A percentile compares a stretch with the other conserved stretches of the same genome.
Evolutionary conservation across 2,888 invertebrate species (phyloP).

Genomic region (Geotrupes spiniger): DNA sequence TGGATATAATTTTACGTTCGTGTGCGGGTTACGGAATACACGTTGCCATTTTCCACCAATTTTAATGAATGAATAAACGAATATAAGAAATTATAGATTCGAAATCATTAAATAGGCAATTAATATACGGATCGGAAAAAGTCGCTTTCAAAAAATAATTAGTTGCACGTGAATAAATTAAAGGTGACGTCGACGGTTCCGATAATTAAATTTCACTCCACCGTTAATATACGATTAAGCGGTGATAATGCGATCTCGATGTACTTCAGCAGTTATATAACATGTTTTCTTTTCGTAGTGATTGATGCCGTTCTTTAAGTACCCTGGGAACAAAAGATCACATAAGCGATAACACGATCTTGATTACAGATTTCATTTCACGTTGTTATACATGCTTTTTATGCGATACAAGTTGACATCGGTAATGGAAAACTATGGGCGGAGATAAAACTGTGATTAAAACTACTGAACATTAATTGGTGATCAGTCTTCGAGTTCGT

Average conservation of each 20-base stretch:
- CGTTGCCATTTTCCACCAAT: too few species aligned
- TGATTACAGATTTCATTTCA: slow-evolving; percentile 27
- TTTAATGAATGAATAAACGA: too few species aligned
- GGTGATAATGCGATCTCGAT: not conserved
- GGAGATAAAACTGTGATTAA: slow-evolving; percentile 12
- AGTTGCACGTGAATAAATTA: too few species aligned
- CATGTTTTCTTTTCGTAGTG: slow-evolving; percentile 22
- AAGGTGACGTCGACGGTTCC: too few species aligned
- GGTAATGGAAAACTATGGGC: slow-evolving; percentile 15
- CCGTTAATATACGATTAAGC: too few species aligned
- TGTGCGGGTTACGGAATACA: too few species aligned
- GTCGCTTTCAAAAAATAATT: too few species aligned
- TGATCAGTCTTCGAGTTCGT: not conserved
- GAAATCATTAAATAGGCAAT: too few species aligned
- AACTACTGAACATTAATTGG: slow-evolving; percentile 3
- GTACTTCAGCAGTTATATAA: slow-evolving; percentile 15
- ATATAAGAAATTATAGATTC: too few species aligned
- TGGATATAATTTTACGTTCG: too few species aligned
- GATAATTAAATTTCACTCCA: too few species aligned
- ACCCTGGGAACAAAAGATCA: slow-evolving; percentile 32
- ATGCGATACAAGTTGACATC: slow-evolving; percentile 13
- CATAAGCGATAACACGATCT: slow-evolving; percentile 28
- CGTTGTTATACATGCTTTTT: slow-evolving; percentile 18
- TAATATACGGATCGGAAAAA: too few species aligned
- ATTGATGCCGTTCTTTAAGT: slow-evolving; percentile 27